Percentiles rank a stretch among this genome's conserved stretches.
These are phyloP conservation scores for Saguinus imperator DNA, from an alignment of 2,113 vertebrate genomes.

Conservation along the genomic window DNA sequence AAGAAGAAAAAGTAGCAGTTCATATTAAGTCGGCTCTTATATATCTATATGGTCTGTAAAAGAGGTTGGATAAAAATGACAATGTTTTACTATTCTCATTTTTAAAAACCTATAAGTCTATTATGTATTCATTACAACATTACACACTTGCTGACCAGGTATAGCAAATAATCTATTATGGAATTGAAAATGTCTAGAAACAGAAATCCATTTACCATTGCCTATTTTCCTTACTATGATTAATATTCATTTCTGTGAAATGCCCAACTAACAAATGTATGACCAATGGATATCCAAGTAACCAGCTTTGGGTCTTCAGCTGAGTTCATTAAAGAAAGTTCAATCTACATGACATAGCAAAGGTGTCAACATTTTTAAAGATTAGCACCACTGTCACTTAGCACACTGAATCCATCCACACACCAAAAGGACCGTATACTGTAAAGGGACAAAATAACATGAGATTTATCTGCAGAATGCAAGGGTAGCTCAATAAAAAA, in stretches of 20 bases:
- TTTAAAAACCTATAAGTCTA: not conserved
- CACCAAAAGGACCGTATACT: not conserved
- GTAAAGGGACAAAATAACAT: not conserved
- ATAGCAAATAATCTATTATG: not conserved
- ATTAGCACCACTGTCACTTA: not conserved
- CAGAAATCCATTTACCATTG: not conserved
- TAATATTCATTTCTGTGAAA: not conserved
- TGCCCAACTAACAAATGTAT: not conserved
- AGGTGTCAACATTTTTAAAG: not conserved
- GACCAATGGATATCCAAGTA: not conserved
- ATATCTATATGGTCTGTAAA: not conserved
- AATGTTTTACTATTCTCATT: not conserved
- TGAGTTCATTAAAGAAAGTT: not conserved
- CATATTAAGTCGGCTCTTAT: not conserved
- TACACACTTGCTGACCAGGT: not conserved
- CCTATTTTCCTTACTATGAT: not conserved
- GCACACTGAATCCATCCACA: not conserved
- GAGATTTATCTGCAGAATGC: not conserved
- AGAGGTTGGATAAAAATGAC: not conserved
- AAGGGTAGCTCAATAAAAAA: not conserved
- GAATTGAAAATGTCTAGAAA: not conserved
- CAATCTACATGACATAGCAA: not conserved
- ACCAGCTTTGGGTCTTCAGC: not conserved
- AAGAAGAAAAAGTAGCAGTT: not conserved
- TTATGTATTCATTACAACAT: not conserved